A percentile compares a stretch with the other conserved stretches of the same genome.
Conservation (phyloP, 2,888 invertebrate genomes). For the Drosophila limbata region DNA sequence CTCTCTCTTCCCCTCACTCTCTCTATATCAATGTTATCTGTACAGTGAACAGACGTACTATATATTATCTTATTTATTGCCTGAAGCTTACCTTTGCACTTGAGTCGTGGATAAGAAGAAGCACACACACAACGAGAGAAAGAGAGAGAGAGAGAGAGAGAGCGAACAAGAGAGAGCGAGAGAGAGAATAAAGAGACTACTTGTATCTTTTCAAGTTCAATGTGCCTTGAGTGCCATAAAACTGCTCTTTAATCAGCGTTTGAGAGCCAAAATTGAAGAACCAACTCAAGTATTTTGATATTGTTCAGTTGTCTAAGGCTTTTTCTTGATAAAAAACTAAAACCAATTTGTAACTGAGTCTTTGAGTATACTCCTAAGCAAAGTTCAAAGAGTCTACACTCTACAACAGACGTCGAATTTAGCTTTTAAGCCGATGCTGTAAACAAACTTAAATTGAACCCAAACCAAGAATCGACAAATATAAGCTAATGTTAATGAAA, state of each 20-base stretch:
- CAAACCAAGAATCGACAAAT: not conserved
- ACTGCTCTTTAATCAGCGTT: constrained; percentile 35
- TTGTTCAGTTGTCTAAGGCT: not conserved
- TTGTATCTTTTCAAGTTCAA: constrained; percentile 37
- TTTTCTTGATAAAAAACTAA: not conserved
- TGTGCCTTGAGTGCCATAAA: constrained; percentile 26
- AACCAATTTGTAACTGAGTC: not conserved
- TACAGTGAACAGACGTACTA: constrained; percentile 18
- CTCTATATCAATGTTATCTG: constrained; percentile 1
- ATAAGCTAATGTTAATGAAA: too few relatives aligned
- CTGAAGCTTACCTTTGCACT: constrained; percentile 54
- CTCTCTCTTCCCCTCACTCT: not conserved
- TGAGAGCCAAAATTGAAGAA: constrained; percentile 16
- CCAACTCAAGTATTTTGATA: constrained; percentile 4
- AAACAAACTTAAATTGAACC: not conserved
- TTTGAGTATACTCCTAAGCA: not conserved
- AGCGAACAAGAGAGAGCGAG: not conserved
- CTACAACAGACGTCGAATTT: not conserved
- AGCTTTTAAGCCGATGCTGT: not conserved
- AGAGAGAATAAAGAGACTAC: not conserved
- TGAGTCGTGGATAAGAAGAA: constrained; percentile 21
- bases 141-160: not conserved
- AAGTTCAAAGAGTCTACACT: not conserved
- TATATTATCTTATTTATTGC: constrained; percentile 55
- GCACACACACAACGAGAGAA: not conserved